These are phyloP conservation scores for Drosophila lacertosa DNA, from an alignment of 1,140 invertebrate species.

Conservation along the genomic window DNA sequence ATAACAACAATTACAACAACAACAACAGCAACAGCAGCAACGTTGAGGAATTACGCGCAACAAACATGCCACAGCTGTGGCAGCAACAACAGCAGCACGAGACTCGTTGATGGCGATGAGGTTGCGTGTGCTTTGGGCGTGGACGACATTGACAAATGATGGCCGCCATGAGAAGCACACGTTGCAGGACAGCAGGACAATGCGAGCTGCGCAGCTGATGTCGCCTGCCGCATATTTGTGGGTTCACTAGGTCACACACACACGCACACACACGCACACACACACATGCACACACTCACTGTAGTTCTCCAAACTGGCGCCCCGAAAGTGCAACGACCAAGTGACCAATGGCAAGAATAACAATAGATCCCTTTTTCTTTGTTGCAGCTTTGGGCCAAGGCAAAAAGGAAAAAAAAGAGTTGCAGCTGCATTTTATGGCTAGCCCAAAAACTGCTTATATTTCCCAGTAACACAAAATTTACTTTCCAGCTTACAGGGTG, in stretches of 20 bases:
- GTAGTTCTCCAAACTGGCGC: conserved; percentile 8
- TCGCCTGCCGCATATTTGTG: conserved; percentile 57
- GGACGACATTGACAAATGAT: conserved; percentile 79
- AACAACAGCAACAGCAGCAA: conserved; percentile 21
- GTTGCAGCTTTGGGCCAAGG: conserved; percentile 46
- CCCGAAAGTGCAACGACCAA: conserved; percentile 63
- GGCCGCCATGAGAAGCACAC: conserved; percentile 50
- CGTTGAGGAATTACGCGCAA: conserved; percentile 64
- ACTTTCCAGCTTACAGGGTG: conserved; percentile 39
- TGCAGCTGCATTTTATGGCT: conserved; percentile 76
- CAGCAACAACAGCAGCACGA: conserved; percentile 30
- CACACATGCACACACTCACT: no score
- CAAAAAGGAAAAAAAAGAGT: conserved; percentile 51
- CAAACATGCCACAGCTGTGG: conserved; percentile 59
- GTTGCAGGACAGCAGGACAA: conserved; percentile 41
- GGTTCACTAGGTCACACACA: conserved; percentile 61
- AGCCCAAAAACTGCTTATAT: conserved; percentile 55
- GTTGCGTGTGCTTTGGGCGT: conserved; percentile 62
- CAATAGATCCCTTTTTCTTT: conserved; percentile 64
- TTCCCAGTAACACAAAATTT: conserved; percentile 34
- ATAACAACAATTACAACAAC: conserved; percentile 11
- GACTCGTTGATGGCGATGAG: conserved; percentile 49
- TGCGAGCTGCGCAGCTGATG: conserved; percentile 41
- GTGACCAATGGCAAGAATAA: conserved; percentile 58
- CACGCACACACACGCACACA: conserved; percentile 19